Evolutionary conservation across 2,113 vertebrate genomes (phyloP).

Genomic region (Colistium nudipinnis): DNA sequence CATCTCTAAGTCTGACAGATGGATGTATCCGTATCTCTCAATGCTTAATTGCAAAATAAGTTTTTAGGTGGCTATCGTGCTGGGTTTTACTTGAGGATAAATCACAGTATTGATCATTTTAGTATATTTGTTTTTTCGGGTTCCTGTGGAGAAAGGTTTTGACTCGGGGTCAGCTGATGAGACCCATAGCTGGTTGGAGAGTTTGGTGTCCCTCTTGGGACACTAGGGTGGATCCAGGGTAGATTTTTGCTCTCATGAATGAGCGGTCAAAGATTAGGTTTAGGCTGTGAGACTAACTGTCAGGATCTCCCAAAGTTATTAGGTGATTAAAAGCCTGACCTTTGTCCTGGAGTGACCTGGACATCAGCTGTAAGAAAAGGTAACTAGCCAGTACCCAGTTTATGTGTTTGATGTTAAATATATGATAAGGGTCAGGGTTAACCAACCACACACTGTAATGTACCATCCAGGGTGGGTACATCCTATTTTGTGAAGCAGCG

Average conservation of each 20-base stretch:
- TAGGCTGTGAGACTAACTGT: not conserved
- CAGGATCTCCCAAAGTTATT: constrained; percentile 1
- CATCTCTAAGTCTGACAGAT: not conserved
- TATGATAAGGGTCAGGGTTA: too few species aligned
- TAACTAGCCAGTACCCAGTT: too few species aligned
- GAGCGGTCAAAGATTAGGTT: constrained; percentile 4
- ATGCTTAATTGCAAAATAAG: not conserved
- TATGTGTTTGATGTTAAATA: too few species aligned
- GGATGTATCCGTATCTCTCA: not conserved
- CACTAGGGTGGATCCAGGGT: not conserved
- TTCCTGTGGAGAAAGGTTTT: constrained; percentile 2
- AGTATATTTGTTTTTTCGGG: constrained; percentile 1
- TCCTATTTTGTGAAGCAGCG: too few species aligned
- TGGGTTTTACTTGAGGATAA: not conserved
- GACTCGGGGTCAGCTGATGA: constrained; percentile 24
- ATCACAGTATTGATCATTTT: constrained; percentile 6
- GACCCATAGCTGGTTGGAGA: not conserved
- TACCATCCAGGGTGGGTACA: too few species aligned
- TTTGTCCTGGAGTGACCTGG: not conserved
- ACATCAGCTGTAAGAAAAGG: not conserved
- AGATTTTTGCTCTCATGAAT: not conserved
- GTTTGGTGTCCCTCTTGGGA: constrained; percentile 3
- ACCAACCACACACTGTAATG: too few species aligned
- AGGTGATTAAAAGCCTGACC: not conserved
- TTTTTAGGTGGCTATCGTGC: not conserved